Base-by-base conservation (phyloP, 2,888 invertebrate genomes). In the Yponomeuta sedellus region DNA sequence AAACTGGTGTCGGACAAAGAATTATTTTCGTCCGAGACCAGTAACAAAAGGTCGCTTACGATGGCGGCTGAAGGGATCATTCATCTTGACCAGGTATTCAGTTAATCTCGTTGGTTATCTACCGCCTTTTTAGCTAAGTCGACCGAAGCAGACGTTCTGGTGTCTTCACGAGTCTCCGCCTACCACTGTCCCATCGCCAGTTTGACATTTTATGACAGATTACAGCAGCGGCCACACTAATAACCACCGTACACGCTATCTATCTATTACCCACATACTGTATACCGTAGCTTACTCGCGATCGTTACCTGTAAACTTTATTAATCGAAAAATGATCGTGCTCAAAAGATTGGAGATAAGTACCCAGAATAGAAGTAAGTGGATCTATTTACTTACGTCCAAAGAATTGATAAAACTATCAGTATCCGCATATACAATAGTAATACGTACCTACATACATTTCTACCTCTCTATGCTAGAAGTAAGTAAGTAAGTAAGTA, bases 161-260 rank as follows among this genome's bases (percentile, higher is more conserved):
- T 16, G 44, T 52, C 12, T 52, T 52, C 44, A 16, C 4, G 16
- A 16, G 44, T 52, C 12, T 16, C 4, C 34, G 34, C 34, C 34
- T 8, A 52, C 44, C 16, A 16, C 16, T 79, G 77, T 74, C 63
- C 40, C 20, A 40, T 77, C 77, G 75, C 76, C 76, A 73, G 75
- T 77, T 80, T 87, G 86, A 87, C 88, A 87, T 87, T 64, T 88
- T 89, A 87, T 88, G 84, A 87, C 86, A 86, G 86, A 88, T 88
- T 88, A 86, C 80, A 79, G 83, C 78, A 80, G 80, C 80, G 77
- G 78, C 77, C 78, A 80, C 80, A 83, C 80, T 87, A 88, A 87
- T 87, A 86, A 85, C 83, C 77, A 72, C 70, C 69, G 72, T 77
- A 75, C 89, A 88, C 88, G 89, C 88, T 79, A 88, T 87, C 81